These are phyloP conservation scores for Andricus quercusramuli DNA, from an alignment of 2,888 invertebrate genomes.

Conservation along the genomic window DNA sequence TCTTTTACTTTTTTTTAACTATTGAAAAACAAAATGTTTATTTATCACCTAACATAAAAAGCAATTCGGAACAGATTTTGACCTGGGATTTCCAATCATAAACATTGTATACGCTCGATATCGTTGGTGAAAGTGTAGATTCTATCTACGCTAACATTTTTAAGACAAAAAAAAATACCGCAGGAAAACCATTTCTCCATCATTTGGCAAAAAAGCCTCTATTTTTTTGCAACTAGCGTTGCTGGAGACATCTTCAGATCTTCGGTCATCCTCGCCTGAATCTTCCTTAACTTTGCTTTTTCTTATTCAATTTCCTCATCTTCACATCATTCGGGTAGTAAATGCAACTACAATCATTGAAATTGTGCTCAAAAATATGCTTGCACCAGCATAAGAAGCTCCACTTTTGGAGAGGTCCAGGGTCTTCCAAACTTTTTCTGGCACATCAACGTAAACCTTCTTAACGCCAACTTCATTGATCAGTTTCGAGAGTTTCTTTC, in stretches of 20 bases:
- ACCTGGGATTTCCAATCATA: background rate
- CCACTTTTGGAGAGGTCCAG: slow-evolving; percentile 42
- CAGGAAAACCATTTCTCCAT: background rate
- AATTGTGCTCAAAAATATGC: slow-evolving; percentile 44
- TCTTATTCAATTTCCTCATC: slow-evolving; percentile 38
- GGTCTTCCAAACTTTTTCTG: slow-evolving; percentile 78
- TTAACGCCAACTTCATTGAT: slow-evolving; percentile 85
- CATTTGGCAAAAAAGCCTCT: background rate
- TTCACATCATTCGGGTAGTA: slow-evolving; percentile 57
- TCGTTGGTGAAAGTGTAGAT: background rate
- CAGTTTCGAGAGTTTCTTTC: slow-evolving; percentile 83
- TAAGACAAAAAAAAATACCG: slow-evolving; percentile 18
- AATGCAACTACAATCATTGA: slow-evolving; percentile 50
- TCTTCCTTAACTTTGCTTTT: slow-evolving; percentile 36
- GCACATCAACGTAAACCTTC: slow-evolving; percentile 89
- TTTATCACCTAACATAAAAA: background rate
- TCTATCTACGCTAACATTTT: background rate
- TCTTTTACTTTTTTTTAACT: background rate
- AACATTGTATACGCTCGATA: background rate
- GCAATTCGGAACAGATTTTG: background rate
- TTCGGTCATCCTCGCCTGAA: slow-evolving; percentile 10
- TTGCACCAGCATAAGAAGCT: slow-evolving; percentile 39
- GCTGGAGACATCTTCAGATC: background rate
- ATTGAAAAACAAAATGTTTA: background rate
- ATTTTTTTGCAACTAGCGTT: slow-evolving; percentile 5